Evolutionary conservation across 2,888 invertebrate genomes (phyloP), one percentile per base, ranked within the genome.

Genomic region (Drosophila tanythrix): DNA sequence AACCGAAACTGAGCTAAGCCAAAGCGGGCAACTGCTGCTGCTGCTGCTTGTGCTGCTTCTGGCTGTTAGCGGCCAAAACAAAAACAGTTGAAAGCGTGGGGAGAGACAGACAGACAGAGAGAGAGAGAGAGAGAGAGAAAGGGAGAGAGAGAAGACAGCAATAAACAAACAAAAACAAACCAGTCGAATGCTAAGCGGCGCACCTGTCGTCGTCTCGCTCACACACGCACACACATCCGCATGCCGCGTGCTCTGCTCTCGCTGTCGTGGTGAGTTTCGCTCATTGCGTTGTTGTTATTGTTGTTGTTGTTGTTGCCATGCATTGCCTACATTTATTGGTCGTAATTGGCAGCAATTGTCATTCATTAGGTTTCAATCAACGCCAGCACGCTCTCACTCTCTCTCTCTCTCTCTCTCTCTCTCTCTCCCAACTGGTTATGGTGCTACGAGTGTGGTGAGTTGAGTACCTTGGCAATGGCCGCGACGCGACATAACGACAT

Each of bases 341-440:
- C 83, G 82, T 92, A 92, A 92, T 91, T 91, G 91, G 84, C 90
- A 86, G 85, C 91, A 87, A 91, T 92, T 91, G 92, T 90, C 90
- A 91, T 89, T 90, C 88, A 91, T 92, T 91, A 92, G 87, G 77
- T 84, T 90, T 91, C 90, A 88, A 91, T 91, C 81, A 86, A 83
- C 71, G 70, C 57, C 65, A 66, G 70, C 57, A 50, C 59, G 21
- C 78, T n/a, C 59, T 11, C 61, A 29, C 50, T 38, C 56, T 21
- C 51, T 8, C 62, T 10, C 48, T 18, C 29, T 13, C 60, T 18
- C 33, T 25, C 53, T 2, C 27, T 25, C 52, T 31, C 48, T n/a
- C 57, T 33, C 18, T 6, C 31, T 51, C 10, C 35, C 4, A 10
- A 15, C 38, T 48, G 33, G 31, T 57, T 31, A 11, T 18, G 15